Conservation (phyloP, 30 jellyfish, hydroid and myxozoan species). For the Aurelia aurita complex sp. Pacific region DNA sequence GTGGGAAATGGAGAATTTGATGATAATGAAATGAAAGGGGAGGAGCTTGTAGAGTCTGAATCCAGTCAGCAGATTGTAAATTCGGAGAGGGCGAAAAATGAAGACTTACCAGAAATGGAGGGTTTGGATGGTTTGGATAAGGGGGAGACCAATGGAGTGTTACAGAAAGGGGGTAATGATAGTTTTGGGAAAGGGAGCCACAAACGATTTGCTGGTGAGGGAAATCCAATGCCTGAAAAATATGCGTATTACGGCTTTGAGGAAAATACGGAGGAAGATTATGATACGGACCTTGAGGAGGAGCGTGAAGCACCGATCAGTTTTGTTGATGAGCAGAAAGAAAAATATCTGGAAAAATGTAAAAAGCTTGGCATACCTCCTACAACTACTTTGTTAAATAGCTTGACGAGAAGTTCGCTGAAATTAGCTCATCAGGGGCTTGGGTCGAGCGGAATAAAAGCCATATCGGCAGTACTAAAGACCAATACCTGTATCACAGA, state of each 20-base stretch:
- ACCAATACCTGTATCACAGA: conserved; percentile 45
- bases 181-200: too few species aligned
- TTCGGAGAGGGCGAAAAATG: not conserved
- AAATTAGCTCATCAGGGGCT: conserved; percentile 64
- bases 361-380: conserved; percentile 57
- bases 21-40: not conserved
- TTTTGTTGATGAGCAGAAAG: conserved; percentile 48
- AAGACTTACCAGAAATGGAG: not conserved
- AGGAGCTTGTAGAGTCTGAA: not conserved
- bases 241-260: conserved; percentile 3
- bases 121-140: not conserved
- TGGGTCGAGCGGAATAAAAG: conserved; percentile 56
- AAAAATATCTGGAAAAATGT: conserved; percentile 44
- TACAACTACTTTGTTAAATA: conserved; percentile 28
- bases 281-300: conserved; percentile 60
- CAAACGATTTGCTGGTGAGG: too few species aligned
- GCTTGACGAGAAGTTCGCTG: conserved; percentile 28
- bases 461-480: conserved; percentile 37
- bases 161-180: too few species aligned
- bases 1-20: not conserved
- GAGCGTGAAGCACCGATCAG: conserved; percentile 20
- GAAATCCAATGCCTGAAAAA: too few species aligned
- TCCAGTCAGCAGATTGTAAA: not conserved
- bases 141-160: not conserved
- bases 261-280: conserved; percentile 34